Conservation (phyloP, 2,113 vertebrate genomes). For the Ellobius talpinus region DNA sequence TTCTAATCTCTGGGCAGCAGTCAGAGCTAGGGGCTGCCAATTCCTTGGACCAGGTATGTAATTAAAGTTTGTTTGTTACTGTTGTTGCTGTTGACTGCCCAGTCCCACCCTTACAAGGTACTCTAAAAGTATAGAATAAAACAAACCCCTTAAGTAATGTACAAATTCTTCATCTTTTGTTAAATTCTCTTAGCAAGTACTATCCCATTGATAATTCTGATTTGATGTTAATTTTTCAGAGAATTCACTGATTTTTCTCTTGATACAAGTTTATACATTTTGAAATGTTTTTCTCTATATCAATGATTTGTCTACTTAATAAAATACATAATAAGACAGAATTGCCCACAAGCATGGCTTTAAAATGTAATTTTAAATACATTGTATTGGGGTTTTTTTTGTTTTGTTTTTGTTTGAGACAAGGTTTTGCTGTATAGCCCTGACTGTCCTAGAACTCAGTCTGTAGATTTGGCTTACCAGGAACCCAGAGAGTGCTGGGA, state of each 20-base stretch:
- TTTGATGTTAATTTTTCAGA: conserved; percentile 32
- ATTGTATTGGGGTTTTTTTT: background rate
- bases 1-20: conserved; percentile 99
- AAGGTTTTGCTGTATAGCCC: background rate
- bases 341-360: background rate
- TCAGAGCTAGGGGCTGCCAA: conserved; percentile 97
- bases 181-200: background rate
- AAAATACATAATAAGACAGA: background rate
- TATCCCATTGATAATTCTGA: background rate
- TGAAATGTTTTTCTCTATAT: conserved; percentile 34
- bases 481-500: background rate
- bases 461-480: background rate
- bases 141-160: background rate
- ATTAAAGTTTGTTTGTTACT: conserved; percentile 7
- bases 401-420: background rate
- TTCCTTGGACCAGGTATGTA: conserved; percentile 97
- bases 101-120: background rate
- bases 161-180: background rate
- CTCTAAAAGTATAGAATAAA: conserved; percentile 15
- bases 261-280: conserved; percentile 23
- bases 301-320: background rate
- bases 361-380: background rate
- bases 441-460: background rate
- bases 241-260: conserved; percentile 4
- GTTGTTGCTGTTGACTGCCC: background rate